A percentile compares a stretch with the other conserved stretches of the same genome.
Conservation (phyloP, 2,113 vertebrate genomes). For the Meriones unguiculatus region DNA sequence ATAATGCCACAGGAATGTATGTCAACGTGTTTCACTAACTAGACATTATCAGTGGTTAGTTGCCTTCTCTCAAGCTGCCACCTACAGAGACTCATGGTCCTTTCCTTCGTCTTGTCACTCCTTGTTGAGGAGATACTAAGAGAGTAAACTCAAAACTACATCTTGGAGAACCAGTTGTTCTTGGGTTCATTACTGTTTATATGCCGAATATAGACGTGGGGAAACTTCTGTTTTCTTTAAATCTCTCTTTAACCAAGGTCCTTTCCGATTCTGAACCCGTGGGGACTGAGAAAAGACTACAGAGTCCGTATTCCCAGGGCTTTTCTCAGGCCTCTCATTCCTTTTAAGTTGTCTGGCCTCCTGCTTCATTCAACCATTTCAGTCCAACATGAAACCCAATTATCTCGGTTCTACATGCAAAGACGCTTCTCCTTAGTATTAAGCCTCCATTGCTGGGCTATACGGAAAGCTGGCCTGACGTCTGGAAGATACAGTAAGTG, state of each 20-base stretch:
- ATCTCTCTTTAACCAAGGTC: neutral
- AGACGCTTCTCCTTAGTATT: neutral
- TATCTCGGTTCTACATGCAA: slow-evolving; percentile 28
- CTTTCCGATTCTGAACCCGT: neutral
- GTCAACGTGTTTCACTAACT: neutral
- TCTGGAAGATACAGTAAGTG: neutral
- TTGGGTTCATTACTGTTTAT: too few relatives aligned
- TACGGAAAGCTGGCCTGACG: neutral
- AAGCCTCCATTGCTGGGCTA: neutral
- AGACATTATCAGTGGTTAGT: neutral
- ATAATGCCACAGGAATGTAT: neutral
- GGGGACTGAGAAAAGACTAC: neutral
- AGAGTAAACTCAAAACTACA: neutral
- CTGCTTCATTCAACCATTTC: neutral
- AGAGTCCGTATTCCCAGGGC: neutral
- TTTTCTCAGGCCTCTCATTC: neutral
- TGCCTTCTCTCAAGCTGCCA: neutral
- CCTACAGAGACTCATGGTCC: neutral
- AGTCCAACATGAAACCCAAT: neutral
- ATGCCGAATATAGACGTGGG: neutral
- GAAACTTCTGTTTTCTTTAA: neutral
- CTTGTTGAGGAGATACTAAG: neutral
- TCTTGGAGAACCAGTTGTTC: neutral
- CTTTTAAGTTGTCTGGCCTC: neutral
- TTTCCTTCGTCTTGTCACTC: neutral